phyloP scores from a whole-genome alignment of 2,888 invertebrate genomes.

The Scaptomyza reducta region DNA sequence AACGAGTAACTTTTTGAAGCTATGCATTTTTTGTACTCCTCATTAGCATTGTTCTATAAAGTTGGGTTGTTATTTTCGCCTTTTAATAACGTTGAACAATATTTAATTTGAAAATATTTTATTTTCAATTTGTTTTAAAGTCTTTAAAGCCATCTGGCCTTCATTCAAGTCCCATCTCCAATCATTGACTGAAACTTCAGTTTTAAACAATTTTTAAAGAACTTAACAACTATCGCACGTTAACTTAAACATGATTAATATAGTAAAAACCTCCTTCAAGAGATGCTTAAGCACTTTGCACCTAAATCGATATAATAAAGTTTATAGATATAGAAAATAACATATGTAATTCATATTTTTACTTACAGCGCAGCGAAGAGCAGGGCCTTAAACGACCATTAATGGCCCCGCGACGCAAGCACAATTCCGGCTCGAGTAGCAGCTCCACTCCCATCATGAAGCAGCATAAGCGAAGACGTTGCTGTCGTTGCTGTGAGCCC shows the following conservation, averaged over 20 bases:
- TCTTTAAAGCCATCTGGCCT: too few relatives aligned
- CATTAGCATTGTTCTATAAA: too few relatives aligned
- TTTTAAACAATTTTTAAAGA: background rate
- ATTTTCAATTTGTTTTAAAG: too few relatives aligned
- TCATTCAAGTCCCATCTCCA: background rate
- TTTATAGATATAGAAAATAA: too few relatives aligned
- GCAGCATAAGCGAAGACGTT: slow-evolving; percentile 82
- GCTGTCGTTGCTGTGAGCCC: slow-evolving; percentile 87
- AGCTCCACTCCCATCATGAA: slow-evolving; percentile 86
- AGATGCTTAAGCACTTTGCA: too few relatives aligned
- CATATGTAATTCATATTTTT: background rate
- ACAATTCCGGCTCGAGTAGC: slow-evolving; percentile 57
- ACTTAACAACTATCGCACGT: background rate
- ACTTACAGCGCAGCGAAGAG: slow-evolving; percentile 86
- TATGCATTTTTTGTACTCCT: too few relatives aligned
- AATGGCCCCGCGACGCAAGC: slow-evolving; percentile 89
- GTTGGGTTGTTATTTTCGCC: too few relatives aligned
- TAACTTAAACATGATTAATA: background rate
- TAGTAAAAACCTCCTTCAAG: background rate
- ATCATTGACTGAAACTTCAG: background rate
- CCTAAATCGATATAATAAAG: too few relatives aligned
- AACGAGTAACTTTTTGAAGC: too few relatives aligned
- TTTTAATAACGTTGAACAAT: too few relatives aligned
- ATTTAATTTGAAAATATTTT: too few relatives aligned
- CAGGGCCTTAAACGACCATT: slow-evolving; percentile 89